Evolutionary conservation across 2,888 invertebrate genomes (phyloP), one percentile per base, ranked within the genome.

Genomic region (Dasypogon diadema): DNA sequence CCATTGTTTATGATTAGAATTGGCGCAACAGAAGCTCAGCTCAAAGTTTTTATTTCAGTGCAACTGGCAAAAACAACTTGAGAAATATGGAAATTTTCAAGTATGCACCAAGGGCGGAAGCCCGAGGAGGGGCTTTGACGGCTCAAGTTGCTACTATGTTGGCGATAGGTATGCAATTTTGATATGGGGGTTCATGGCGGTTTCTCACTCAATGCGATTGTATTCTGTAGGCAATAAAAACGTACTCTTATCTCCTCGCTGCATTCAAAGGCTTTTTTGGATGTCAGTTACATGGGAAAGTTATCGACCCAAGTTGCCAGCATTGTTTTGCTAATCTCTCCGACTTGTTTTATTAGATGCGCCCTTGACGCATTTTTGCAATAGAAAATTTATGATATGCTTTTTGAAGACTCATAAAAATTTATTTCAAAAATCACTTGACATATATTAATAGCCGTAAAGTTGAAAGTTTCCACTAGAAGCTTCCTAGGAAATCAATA

Each of bases 31-130:
- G 70, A 12, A 21, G 51, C 34, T 30, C 21, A 34, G 34, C 26
- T 18, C 48, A 5, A 34, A 34, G 2, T 30, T 54, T 51, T 70
- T 70, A 34, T 70, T 70, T 70, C 22, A 70, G 10, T 54, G 30
- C 54, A 70, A 54, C 51, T 34, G 60, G 26, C 70, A 51, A 70
- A 68, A 74, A 54, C 42, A 22, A 51, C 72, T 77, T 74, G 74
- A 68, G 75, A 77, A 77, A 77, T 75, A 75, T 75, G 77, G 55
- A 70, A 77, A 77, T 75, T 70, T 48, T 77, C 75, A 77, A 77
- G 75, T 77, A 70, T 77, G 75, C 65, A 26, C 60, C 77, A 77
- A 77, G 77, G 77, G 77, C 77, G 77, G 54, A 10, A 26, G 51
- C 16, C 34, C 14, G 30, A 51, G 26, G 54, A 54, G 65, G 54